Base-by-base conservation (phyloP, 2,797 vertebrate genomes). In the Sebastes nivosus region DNA sequence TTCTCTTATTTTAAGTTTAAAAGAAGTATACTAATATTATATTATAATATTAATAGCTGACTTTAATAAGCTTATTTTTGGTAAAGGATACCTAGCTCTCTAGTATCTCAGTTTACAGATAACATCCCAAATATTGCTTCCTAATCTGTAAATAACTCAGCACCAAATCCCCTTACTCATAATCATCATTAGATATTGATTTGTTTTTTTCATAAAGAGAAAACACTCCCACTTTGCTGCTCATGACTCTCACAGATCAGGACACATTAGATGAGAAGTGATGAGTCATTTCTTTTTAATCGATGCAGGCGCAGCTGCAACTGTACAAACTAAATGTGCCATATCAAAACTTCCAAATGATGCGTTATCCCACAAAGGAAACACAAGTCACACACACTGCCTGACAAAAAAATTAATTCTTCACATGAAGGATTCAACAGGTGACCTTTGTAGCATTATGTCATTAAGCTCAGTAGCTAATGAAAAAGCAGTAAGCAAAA, bases 251-350 rank as follows among this genome's bases (percentile, higher is more conserved):
- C 61, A 58, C 29, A 67, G 52, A 73, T 75, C 3, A 4, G 72
- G 67, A 81, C 72, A 55, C 78, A 71, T 76, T 65, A 63, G 75
- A 76, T 27, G 75, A 81, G 69, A 79, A 69, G 46, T 58, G 79
- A 90, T 94, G 94, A 94, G 85, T 94, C 88, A 94, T 89, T 82
- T 82, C 60, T 78, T 64, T 42, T 84, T 81, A 81, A 90, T 80
- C 24, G 34, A 81, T 84, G 77, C 74, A 87, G 77, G 73, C 87
- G 55, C 54, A 72, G 78, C 76, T 76, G 82, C 60, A 81, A 77
- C 70, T 27, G 78, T 34, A 64, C 50, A 25, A 72, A 80, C 54
- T 63, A 67, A 87, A 91, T 88, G 74, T 69, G 61, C 69, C 60
- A 79, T 65, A 71, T 73, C 24, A 50, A 29, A 84, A 77, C 50